phyloP scores from a whole-genome alignment of 92 coral and sea anemone species.

The Muricea muricata region DNA sequence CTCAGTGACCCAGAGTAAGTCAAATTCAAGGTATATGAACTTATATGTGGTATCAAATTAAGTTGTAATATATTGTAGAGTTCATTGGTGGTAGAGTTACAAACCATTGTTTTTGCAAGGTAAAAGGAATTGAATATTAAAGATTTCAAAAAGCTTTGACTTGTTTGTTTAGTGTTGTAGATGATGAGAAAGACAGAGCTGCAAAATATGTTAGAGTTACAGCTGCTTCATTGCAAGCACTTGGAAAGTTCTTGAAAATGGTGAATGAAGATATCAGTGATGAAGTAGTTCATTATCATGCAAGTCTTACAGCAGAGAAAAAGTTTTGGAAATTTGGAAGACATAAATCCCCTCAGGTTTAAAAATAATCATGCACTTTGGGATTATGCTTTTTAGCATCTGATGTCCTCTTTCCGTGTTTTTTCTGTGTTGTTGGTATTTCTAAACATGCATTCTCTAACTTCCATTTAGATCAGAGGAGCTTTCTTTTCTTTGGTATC shows the following conservation, averaged over 20 bases:
- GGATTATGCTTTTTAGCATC: background rate
- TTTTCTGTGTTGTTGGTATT: too few species aligned
- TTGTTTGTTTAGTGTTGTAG: slow-evolving; percentile 68
- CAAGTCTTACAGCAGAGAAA: slow-evolving; percentile 69
- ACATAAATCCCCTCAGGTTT: slow-evolving; percentile 87
- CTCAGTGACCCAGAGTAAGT: slow-evolving; percentile 94
- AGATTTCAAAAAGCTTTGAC: background rate
- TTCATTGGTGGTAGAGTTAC: too few species aligned
- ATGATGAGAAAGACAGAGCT: slow-evolving; percentile 84
- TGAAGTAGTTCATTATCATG: slow-evolving; percentile 66
- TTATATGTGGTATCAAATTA: too few species aligned
- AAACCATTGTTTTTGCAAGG: too few species aligned
- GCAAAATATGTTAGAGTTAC: slow-evolving; percentile 83
- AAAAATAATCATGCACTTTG: slow-evolving; percentile 8
- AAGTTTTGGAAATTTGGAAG: slow-evolving; percentile 87
- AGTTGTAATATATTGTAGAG: too few species aligned
- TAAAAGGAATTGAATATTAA: background rate
- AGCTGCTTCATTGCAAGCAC: slow-evolving; percentile 79
- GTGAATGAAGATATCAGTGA: slow-evolving; percentile 54
- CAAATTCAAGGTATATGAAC: too few species aligned
- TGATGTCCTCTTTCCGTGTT: too few species aligned
- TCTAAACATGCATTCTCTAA: background rate
- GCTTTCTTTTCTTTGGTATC: slow-evolving; percentile 81
- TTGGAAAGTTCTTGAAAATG: slow-evolving; percentile 76
- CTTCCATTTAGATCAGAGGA: slow-evolving; percentile 74